Percentiles rank a stretch among this genome's conserved stretches.
Evolutionary conservation across 2,113 vertebrate species (phyloP).

Genomic region (Chaenocephalus aceratus): DNA sequence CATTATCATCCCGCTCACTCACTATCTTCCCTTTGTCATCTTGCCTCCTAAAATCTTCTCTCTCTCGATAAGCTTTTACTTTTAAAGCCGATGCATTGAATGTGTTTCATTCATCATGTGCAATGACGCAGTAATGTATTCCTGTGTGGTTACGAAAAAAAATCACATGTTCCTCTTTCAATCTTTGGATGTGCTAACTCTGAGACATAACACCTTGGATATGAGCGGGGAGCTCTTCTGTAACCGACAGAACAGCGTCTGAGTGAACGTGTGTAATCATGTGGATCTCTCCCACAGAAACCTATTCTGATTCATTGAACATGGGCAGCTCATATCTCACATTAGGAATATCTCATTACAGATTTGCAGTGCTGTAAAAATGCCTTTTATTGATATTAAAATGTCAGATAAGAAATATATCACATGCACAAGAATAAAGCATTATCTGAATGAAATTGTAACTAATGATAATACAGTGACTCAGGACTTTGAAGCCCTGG

Average conservation of each 20-base stretch:
- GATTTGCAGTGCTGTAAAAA: not conserved
- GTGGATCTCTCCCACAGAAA: slow-evolving; percentile 4
- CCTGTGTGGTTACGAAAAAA: slow-evolving; percentile 19
- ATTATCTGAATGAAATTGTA: not conserved
- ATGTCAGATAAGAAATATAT: not conserved
- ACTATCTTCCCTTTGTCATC: slow-evolving; percentile 9
- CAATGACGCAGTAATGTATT: slow-evolving; percentile 21
- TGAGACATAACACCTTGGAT: slow-evolving; percentile 52
- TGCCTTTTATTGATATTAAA: not conserved
- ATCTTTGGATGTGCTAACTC: slow-evolving; percentile 45
- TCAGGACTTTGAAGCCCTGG: not conserved
- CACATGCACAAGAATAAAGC: not conserved
- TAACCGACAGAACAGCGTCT: slow-evolving; percentile 35
- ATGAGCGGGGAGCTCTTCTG: slow-evolving; percentile 38
- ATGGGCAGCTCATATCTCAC: slow-evolving; percentile 5
- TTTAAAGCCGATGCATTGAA: not conserved
- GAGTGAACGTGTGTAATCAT: slow-evolving; percentile 16
- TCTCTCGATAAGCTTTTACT: not conserved
- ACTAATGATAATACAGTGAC: not conserved
- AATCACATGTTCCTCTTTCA: slow-evolving; percentile 44
- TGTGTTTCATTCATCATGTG: slow-evolving; percentile 29
- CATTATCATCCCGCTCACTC: not conserved
- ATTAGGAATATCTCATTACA: slow-evolving; percentile 8
- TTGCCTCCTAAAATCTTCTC: not conserved
- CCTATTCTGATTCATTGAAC: not conserved